Evolutionary conservation across 1,140 invertebrate genomes (phyloP), one percentile per base, ranked within the genome.

Genomic region (Pseudomyrmex dendroicus): DNA sequence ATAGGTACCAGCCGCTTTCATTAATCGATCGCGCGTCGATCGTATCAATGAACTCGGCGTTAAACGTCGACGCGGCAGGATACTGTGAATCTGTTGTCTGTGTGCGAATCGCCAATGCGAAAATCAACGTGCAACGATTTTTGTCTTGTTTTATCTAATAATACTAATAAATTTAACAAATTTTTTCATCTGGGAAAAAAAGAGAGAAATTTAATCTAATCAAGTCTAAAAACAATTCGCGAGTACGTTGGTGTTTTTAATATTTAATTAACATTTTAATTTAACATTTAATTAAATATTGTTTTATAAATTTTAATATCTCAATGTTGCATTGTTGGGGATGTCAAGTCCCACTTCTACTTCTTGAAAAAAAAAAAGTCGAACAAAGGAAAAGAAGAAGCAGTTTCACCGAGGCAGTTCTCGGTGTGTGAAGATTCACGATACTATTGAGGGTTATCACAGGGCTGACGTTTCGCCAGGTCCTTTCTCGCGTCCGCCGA

Each of bases 11-110:
- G 15, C 57, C 67, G 61, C 61, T 87, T 78, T 86, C 73, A 64
- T 84, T 86, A 87, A 87, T 87, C 85, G 84, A 54, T 48, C 50
- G 56, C 74, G n/a, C 54, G 22, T 54, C 35, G 46, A 66, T 66
- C 52, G 50, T 80, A 87, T 86, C 85, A 68, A 84, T 86, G 80
- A 86, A 86, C 73, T 86, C 82, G 61, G 83, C 76, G 76, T 87
- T 83, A 74, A 73, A 86, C 67, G 85, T 17, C 66, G 22, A 46
- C n/a, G 13, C 66, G 70, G 35, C 25, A 13, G 56, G 57, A 77
- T 68, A 35, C 25, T 48, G 46, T 77, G 74, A 77, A 77, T 77
- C 62, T 48, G 17, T 52, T 13, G 12, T 52, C 9, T 12, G 13
- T 52, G 67, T 46, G 73, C 9, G 62, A 67, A 67, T 48, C 25